These are phyloP conservation scores for Garra rufa DNA, from an alignment of 2,113 vertebrate genomes.

Conservation along the genomic window DNA sequence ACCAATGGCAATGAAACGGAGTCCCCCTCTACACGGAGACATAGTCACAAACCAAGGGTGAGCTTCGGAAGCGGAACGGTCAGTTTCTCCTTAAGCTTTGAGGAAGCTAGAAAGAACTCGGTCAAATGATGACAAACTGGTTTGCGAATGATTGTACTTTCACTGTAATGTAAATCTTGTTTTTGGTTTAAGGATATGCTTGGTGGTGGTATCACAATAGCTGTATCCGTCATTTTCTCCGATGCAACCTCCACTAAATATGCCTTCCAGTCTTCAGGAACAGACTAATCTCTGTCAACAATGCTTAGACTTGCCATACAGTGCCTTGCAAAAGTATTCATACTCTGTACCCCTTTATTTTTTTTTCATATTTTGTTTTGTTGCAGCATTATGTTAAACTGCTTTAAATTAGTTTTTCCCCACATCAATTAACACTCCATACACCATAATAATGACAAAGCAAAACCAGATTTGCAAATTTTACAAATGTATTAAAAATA, in stretches of 20 bases:
- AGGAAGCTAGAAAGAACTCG: constrained; percentile 87
- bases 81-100: constrained; percentile 90
- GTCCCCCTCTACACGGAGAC: constrained; percentile 71
- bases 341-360: too few species aligned
- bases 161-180: not conserved
- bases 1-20: constrained; percentile 86
- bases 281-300: not conserved
- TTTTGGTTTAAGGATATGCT: not conserved
- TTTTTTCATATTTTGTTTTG: too few species aligned
- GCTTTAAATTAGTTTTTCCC: too few species aligned
- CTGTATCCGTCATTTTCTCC: not conserved
- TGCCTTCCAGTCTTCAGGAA: not conserved
- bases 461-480: too few species aligned
- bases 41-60: constrained; percentile 86
- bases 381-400: too few species aligned
- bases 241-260: not conserved
- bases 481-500: too few species aligned
- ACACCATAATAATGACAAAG: too few species aligned
- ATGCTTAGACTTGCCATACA: not conserved
- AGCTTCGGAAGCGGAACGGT: constrained; percentile 93
- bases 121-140: constrained; percentile 62
- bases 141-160: constrained; percentile 58
- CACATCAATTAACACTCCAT: too few species aligned
- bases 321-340: too few species aligned
- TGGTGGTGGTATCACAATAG: too few species aligned